Evolutionary conservation across 2,797 vertebrate genomes (phyloP).

Genomic region (Melanotaenia parkinsoni): DNA sequence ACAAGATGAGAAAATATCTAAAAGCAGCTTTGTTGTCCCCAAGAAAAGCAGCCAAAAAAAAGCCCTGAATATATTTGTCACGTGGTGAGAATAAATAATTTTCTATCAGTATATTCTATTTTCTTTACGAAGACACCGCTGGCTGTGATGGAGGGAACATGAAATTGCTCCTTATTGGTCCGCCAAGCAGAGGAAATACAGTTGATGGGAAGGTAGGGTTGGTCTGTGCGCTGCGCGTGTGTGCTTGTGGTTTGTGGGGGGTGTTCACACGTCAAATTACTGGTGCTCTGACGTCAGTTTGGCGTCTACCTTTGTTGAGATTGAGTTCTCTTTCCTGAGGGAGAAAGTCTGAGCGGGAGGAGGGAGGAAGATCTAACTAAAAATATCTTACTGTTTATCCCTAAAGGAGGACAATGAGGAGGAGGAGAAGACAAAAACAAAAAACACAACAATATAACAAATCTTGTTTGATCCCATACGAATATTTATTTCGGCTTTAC

Average conservation of each 20-base stretch:
- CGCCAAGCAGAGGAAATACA: constrained; percentile 68
- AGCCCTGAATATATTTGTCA: not conserved
- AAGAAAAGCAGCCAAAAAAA: constrained; percentile 12
- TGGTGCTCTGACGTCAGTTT: constrained; percentile 90
- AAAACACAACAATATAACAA: constrained; percentile 14
- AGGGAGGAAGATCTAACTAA: constrained; percentile 52
- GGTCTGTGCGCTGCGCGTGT: constrained; percentile 38
- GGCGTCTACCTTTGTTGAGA: constrained; percentile 85
- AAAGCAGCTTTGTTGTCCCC: constrained; percentile 18
- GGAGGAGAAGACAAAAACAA: constrained; percentile 26
- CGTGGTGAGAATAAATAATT: not conserved
- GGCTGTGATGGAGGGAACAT: constrained; percentile 43
- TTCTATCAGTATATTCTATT: constrained; percentile 9
- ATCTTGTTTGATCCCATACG: not conserved
- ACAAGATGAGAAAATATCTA: constrained; percentile 52
- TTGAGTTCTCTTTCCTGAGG: constrained; percentile 80
- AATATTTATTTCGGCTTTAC: not conserved
- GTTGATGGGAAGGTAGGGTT: constrained; percentile 46
- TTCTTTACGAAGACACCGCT: constrained; percentile 46
- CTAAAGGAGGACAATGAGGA: constrained; percentile 11
- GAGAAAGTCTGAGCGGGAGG: constrained; percentile 53
- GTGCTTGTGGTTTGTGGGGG: constrained; percentile 61
- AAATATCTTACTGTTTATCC: constrained; percentile 65
- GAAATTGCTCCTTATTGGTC: constrained; percentile 56
- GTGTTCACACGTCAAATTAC: constrained; percentile 91